Conservation (phyloP, 2,113 vertebrate species). For the Cyanoderma ruficeps region DNA sequence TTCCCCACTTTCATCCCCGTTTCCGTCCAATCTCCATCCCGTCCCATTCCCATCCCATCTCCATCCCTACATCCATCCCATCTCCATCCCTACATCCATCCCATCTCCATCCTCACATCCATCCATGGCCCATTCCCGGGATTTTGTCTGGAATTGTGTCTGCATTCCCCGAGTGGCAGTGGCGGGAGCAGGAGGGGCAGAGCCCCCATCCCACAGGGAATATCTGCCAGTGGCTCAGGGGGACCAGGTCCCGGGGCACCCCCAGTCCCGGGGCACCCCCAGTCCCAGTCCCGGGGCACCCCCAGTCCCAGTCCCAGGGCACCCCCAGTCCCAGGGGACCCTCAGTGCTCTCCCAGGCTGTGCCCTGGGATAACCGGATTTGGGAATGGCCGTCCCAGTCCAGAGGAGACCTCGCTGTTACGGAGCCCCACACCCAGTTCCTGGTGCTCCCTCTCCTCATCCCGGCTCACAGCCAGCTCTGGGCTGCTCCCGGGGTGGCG, state of each 20-base stretch:
- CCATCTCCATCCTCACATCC: no score
- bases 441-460: background rate
- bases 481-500: no score
- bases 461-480: background rate
- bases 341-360: fast-evolving
- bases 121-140: background rate
- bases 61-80: background rate
- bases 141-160: background rate
- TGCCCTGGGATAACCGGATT: fast-evolving
- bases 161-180: fast-evolving
- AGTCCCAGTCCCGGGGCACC: fast-evolving
- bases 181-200: background rate
- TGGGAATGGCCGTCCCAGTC: fast-evolving
- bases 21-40: background rate
- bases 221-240: fast-evolving
- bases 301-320: no score
- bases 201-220: background rate
- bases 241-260: fast-evolving
- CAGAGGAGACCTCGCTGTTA: fast-evolving
- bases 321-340: fast-evolving
- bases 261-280: no score
- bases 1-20: no score
- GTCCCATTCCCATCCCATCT: no score
- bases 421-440: fast-evolving
- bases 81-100: no score